Evolutionary conservation across 2,113 vertebrate genomes (phyloP).

Genomic region (human (Homo sapiens)): DNA sequence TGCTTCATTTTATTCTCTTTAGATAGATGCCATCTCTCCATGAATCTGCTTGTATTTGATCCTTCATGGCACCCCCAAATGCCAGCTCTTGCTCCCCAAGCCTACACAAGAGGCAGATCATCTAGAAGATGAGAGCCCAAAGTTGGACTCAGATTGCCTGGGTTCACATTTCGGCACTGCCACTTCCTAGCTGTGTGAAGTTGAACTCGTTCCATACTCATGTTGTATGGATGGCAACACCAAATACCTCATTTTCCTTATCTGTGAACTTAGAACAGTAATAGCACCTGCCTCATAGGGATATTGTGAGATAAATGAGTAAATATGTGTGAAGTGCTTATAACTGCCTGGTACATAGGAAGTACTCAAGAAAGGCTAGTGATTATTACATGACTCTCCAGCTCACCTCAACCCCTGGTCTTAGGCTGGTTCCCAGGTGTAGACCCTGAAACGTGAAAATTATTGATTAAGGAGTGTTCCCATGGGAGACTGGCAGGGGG

Average conservation of each 20-base stretch:
- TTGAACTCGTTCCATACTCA: not conserved
- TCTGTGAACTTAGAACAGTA: too few species aligned
- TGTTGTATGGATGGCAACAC: rapidly evolving
- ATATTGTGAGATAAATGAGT: not conserved
- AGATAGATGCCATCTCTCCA: not conserved
- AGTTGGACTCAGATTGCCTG: not conserved
- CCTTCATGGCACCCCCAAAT: not conserved
- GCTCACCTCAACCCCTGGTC: not conserved
- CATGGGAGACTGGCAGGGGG: not conserved
- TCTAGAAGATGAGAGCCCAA: not conserved
- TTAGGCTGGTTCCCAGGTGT: not conserved
- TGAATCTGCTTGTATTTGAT: not conserved
- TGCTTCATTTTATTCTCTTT: not conserved
- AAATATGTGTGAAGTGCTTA: not conserved
- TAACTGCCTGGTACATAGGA: not conserved
- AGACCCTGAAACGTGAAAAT: not conserved
- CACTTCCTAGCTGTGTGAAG: not conserved
- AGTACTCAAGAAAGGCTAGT: not conserved
- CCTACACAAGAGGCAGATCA: not conserved
- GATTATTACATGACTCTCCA: too few species aligned
- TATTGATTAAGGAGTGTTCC: not conserved
- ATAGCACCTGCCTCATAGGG: not conserved
- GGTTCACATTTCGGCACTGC: not conserved
- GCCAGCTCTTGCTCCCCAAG: not conserved
- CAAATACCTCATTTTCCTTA: not conserved